These are phyloP conservation scores for Argyresthia goedartella DNA, from an alignment of 2,888 invertebrate species.

Conservation along the genomic window DNA sequence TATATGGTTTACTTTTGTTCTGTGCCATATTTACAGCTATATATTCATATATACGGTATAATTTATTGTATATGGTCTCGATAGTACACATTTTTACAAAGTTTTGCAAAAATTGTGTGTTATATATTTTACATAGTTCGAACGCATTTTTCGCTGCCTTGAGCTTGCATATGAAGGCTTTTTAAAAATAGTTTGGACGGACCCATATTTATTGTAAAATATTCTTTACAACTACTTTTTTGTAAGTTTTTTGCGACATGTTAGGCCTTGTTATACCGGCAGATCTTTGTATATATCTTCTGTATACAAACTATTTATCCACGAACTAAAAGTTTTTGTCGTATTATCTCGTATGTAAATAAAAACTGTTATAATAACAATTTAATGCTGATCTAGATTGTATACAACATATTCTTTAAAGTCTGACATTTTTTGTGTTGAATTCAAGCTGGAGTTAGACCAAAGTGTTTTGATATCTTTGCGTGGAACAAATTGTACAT, in stretches of 20 bases:
- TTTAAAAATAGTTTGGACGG: conserved; percentile 55
- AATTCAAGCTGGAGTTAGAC: conserved; percentile 76
- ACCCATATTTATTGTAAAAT: conserved; percentile 4
- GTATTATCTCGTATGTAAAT: conserved; percentile 11
- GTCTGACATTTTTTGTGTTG: conserved; percentile 26
- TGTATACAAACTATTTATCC: conserved; percentile 35
- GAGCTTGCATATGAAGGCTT: conserved; percentile 39
- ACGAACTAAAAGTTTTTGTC: conserved; percentile 7
- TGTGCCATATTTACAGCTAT: no score
- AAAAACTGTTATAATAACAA: conserved; percentile 7
- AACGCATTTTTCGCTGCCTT: conserved; percentile 60
- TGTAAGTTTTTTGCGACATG: conserved; percentile 36
- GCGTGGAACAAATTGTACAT: conserved; percentile 41
- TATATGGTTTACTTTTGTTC: not conserved
- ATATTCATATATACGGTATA: no score
- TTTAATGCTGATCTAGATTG: not conserved
- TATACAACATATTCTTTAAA: conserved; percentile 3
- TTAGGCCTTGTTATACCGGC: conserved; percentile 50
- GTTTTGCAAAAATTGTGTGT: conserved; percentile 64
- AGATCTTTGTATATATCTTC: conserved; percentile 63
- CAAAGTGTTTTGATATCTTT: conserved; percentile 73
- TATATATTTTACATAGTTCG: conserved; percentile 24
- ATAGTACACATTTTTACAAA: conserved; percentile 64
- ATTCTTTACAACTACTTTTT: not conserved
- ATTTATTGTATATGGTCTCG: conserved; percentile 1